Evolutionary conservation across 2,113 vertebrate species (phyloP).

Genomic region (Rousettus leschenaultii): DNA sequence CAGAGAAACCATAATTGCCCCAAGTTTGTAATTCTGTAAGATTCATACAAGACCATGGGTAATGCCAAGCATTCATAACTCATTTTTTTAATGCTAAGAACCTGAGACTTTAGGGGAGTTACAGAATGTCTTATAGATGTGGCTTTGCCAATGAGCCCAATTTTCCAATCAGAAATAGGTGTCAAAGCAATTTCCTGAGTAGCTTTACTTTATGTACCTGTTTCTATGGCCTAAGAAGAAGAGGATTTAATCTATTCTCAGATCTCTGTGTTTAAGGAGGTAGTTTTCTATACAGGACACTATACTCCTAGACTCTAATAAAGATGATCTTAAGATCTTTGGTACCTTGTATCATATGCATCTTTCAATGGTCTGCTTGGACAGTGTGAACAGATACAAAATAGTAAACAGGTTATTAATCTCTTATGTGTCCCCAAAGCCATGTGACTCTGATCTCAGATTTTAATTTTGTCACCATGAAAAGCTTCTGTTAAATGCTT

Average conservation of each 20-base stretch:
- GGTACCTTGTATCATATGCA: neutral
- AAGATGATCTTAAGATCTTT: constrained; percentile 7
- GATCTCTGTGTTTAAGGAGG: neutral
- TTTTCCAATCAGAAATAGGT: too few species aligned
- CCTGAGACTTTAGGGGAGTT: neutral
- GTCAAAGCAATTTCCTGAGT: too few species aligned
- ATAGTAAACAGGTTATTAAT: neutral
- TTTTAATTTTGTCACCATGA: constrained; percentile 37
- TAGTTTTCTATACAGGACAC: neutral
- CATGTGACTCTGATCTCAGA: neutral
- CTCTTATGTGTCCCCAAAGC: neutral
- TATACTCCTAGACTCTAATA: neutral
- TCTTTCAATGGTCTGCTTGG: neutral
- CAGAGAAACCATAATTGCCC: neutral
- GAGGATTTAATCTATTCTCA: neutral
- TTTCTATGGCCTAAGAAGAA: neutral
- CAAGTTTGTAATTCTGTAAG: neutral
- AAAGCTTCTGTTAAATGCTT: constrained; percentile 20
- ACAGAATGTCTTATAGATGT: neutral
- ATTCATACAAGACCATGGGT: neutral
- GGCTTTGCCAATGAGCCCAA: neutral
- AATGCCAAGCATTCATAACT: neutral
- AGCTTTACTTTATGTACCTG: neutral
- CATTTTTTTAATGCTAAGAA: neutral
- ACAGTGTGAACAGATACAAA: neutral